Base-by-base conservation (phyloP, 1,140 invertebrate genomes). In the Megalonaias nervosa region DNA sequence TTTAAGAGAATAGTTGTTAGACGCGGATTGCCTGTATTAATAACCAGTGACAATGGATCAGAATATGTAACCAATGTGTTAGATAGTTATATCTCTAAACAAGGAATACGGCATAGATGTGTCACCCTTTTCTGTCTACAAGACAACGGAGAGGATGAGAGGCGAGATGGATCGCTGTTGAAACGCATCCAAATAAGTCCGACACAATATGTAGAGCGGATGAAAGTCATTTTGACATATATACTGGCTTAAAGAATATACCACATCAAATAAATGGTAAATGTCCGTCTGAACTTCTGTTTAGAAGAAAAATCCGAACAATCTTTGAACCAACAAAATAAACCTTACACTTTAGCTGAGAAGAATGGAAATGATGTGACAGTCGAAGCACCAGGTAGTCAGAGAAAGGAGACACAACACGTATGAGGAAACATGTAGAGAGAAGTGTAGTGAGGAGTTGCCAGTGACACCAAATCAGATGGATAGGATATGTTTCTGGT, bases 151-250 rank as follows among this genome's bases (percentile, higher is more conserved):
- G 73, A 78, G 21, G 69, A 76, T 14, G 75, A 76, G 65, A 64
- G 81, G 48, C 57, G 67, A 21, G 79, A 81, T 74, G 0, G 55
- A 59, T 75, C 75, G 26, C 21, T 84, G 12, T 26, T 79, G 64
- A 84, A 84, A 74, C 11, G 31, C 23, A 69, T 84, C 56, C 74
- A 67, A 48, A 79, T 74, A 17, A 70, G 65, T n/a, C 65, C 74
- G 13, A 15, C 69, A 1, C 70, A 72, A 65, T 15, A 56, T 73
- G 56, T 69, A 70, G 65, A 75, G 61, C 55, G 57, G 67, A 17
- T 68, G 72, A 65, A 23, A 77, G 13, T 9, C 64, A 6, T 38
- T 38, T 3, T 0, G 26, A 76, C 56, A 21, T 77, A 59, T 66
- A 5, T 76, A 6, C n/a, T 15, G 31, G 11, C 60, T 3, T 80